Conservation (phyloP, 2,113 vertebrate species). For the Mormyrus lacerda region DNA sequence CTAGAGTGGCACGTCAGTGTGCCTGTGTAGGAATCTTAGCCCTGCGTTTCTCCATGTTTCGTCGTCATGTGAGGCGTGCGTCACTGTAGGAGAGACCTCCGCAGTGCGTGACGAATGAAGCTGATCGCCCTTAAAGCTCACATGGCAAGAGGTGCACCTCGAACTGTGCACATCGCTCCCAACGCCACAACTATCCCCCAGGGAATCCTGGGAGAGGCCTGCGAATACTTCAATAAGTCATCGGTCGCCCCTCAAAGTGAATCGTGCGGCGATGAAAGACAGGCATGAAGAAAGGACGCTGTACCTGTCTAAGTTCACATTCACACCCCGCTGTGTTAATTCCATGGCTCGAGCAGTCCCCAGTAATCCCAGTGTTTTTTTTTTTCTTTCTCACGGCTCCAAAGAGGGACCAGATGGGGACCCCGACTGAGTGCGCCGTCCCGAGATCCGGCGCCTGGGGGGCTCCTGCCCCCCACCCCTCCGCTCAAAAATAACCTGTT, state of each 20-base stretch:
- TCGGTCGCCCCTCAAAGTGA: not conserved
- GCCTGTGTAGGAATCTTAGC: conserved; percentile 39
- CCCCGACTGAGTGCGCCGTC: not conserved
- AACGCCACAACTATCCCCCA: not conserved
- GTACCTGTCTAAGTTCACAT: conserved; percentile 1
- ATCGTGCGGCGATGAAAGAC: not conserved
- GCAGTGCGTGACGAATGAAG: not conserved
- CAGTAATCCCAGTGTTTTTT: not conserved
- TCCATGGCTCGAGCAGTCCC: not conserved
- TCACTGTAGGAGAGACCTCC: not conserved
- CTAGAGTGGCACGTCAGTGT: conserved; percentile 3
- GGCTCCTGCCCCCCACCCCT: conserved; percentile 21
- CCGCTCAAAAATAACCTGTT: conserved; percentile 42
- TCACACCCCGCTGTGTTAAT: not conserved
- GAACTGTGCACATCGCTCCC: not conserved
- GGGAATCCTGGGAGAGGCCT: not conserved
- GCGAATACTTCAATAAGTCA: not conserved
- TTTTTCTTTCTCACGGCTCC: conserved; percentile 26
- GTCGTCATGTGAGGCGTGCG: not conserved
- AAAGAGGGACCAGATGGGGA: conserved; percentile 34
- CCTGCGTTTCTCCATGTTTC: not conserved
- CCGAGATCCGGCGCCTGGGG: conserved; percentile 30
- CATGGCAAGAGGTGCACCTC: not conserved
- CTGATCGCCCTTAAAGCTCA: not conserved
- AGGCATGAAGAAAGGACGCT: not conserved